Evolutionary conservation across 2,797 vertebrate species (phyloP).

Genomic region (Cossypha polioptera): DNA sequence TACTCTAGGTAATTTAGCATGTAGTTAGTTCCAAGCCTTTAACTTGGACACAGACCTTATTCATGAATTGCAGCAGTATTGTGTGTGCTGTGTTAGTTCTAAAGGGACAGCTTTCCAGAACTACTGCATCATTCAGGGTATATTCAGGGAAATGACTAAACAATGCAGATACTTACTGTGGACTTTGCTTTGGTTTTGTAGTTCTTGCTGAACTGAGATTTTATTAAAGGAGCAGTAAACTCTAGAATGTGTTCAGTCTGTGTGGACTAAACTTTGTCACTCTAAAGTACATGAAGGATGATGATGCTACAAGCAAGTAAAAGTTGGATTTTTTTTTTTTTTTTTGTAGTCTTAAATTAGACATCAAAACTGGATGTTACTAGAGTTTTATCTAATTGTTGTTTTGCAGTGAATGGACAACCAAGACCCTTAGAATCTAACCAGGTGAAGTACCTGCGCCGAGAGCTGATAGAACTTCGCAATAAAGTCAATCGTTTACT

Average conservation of each 20-base stretch:
- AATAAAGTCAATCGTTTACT: slow-evolving; percentile 98
- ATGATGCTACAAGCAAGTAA: background rate
- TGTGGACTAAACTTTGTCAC: background rate
- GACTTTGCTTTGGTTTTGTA: background rate
- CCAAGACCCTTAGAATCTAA: slow-evolving; percentile 96
- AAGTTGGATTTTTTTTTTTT: background rate
- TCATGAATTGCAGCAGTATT: background rate
- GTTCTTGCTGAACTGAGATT: background rate
- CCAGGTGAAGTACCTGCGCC: slow-evolving; percentile 96
- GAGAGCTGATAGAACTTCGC: slow-evolving; percentile 96
- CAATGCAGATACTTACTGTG: background rate
- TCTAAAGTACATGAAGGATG: background rate
- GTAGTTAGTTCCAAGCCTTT: background rate
- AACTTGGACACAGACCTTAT: background rate
- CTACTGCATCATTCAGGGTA: background rate
- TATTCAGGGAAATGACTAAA: background rate
- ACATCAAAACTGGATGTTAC: background rate
- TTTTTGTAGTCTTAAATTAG: background rate
- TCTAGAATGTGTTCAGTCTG: background rate
- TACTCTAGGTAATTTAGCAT: background rate
- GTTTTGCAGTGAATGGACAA: slow-evolving; percentile 91
- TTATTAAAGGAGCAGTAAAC: background rate
- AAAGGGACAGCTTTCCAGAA: background rate
- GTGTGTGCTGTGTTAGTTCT: background rate
- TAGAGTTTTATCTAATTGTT: background rate